Evolutionary conservation across 2,888 invertebrate species (phyloP), one percentile per base, ranked within the genome.

Genomic region (Heliconius sara): DNA sequence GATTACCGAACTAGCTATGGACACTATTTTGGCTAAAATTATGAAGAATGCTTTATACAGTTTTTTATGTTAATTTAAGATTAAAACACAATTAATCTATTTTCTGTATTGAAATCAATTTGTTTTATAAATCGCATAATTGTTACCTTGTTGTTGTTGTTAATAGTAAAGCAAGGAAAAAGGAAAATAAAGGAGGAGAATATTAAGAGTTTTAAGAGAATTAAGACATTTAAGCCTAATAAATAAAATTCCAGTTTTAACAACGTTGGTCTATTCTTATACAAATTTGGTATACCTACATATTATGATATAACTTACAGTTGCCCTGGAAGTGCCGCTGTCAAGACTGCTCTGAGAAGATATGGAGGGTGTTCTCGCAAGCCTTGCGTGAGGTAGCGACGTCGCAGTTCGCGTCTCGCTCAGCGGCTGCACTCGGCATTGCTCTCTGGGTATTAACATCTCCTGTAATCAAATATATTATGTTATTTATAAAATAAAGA

Each of bases 291-390:
- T 10, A 63, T 63, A 63, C 9, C n/a, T 10, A 25, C 4, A 52
- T 25, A 57, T 3, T 13, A 70, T 19, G 22, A 10, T 39, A 34
- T 25, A 74, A 88, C 92, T 91, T 76, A 95, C 95, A 79, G 95
- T 95, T 70, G 95, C 95, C 91, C 96, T 95, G 76, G 96, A 96
- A 83, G 96, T 96, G 84, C 96, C 97, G 87, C 97, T 97, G 88
- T 98, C 98, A 83, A 98, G 94, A 88, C 97, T 98, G 92, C 97
- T 97, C 91, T 98, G 98, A 79, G 98, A 98, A 22, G 97, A 97
- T 85, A 98, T 97, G 52, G 97, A 98, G 47, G 97, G 97, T 0
- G 98, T 98, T 82, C 98, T 95, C 83, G 97, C 96, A 39, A 98
- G 95, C 60, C 97, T 95, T 5, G 97, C 96, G 91, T 97, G 97